Evolutionary conservation across 2,888 invertebrate genomes (phyloP).

Genomic region (Mellilla xanthometata): DNA sequence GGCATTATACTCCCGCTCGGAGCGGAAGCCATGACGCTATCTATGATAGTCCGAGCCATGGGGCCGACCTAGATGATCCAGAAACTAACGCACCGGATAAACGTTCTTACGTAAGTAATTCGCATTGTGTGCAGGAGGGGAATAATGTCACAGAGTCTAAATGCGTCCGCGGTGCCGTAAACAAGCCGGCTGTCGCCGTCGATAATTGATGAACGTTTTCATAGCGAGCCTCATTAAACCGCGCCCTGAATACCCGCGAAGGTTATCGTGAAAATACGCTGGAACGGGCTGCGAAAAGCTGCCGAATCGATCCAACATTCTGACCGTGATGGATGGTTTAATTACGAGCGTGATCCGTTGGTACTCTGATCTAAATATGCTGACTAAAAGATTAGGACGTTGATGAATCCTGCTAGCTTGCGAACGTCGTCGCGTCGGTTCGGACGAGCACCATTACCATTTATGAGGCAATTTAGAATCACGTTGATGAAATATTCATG

Average conservation of each 20-base stretch:
- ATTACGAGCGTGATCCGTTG: conserved; percentile 36
- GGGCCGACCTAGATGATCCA: conserved; percentile 20
- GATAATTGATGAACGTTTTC: conserved; percentile 80
- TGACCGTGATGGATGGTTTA: conserved; percentile 39
- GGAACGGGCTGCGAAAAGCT: conserved; percentile 43
- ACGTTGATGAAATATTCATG: conserved; percentile 56
- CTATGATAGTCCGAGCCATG: conserved; percentile 18
- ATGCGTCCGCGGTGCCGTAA: conserved; percentile 76
- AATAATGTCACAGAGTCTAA: conserved; percentile 72
- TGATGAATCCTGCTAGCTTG: conserved; percentile 1
- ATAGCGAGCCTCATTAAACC: conserved; percentile 75
- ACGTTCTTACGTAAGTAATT: conserved; percentile 41
- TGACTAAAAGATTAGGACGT: not conserved
- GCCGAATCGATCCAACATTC: conserved; percentile 30
- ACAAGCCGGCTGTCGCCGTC: conserved; percentile 71
- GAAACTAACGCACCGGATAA: conserved; percentile 34
- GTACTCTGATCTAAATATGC: conserved; percentile 13
- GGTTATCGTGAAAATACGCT: conserved; percentile 61
- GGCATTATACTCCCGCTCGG: conserved; percentile 26
- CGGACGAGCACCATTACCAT: conserved; percentile 40
- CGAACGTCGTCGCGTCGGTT: conserved; percentile 23
- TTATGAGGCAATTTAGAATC: conserved; percentile 35
- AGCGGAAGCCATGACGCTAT: conserved; percentile 24
- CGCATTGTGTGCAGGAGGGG: conserved; percentile 49
- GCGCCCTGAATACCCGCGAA: conserved; percentile 73